Base-by-base conservation (phyloP, 2,113 vertebrate genomes). In the Cottus gobio region DNA sequence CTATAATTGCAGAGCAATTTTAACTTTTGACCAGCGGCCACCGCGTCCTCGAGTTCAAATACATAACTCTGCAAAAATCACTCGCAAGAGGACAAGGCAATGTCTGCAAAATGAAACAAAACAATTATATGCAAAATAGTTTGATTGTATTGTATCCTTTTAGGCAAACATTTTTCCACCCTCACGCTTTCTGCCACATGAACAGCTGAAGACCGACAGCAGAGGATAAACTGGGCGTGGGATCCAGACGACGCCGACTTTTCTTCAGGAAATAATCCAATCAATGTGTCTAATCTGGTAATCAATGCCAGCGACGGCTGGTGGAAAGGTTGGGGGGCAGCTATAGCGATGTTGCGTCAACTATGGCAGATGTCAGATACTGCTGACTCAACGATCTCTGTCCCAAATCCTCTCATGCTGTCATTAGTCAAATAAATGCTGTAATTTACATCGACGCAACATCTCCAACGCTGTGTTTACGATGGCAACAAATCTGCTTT, bases 271-370 rank as follows among this genome's bases (percentile, higher is more conserved):
- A 94, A 93, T 91, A 93, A 95, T 88, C 85, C 88, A 94, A 94
- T 93, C 93, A 90, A 93, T 96, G 91, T 81, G 71, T 91, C 88
- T 94, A 95, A 96, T 95, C 92, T 90, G 90, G 87, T 90, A 95
- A 95, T 95, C 94, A 92, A 94, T 87, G 90, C 7, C 7, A 26
- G 90, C 75, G 93, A 86, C 84, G 62, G 87, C 83, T 92, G 73
- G 85, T 9, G 83, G 77, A 20, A 11, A 39, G 42, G 73, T 61
- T 1, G 63, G 61, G 68, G 91, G 71, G 82, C 22, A 34, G 87
- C 81, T 90, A 91, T 92, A 85, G 80, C 69, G 90, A 88, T 71
- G 84, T 85, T 86, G 82, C 75, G 90, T 89, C 37, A 92, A 91
- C 85, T 83, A 86, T 24, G 77, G 84, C 89, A 89, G 81, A 69